Evolutionary conservation across 2,888 invertebrate genomes (phyloP).

Genomic region (Flexamia atlantica): DNA sequence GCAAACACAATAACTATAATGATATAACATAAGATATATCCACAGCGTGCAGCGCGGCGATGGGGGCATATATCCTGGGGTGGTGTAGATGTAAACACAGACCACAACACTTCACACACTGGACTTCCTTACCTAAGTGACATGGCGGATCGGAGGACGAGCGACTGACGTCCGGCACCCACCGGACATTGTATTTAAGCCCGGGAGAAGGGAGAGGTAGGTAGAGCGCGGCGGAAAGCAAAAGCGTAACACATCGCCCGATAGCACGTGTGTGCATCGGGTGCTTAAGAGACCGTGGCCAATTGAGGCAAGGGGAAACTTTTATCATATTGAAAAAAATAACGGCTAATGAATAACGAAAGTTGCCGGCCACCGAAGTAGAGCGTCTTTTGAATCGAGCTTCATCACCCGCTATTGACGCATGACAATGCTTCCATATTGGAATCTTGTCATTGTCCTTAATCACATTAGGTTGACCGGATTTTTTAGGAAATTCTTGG

Average conservation of each 20-base stretch:
- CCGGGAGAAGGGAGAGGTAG: conserved; percentile 52
- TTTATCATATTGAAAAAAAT: conserved; percentile 59
- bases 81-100: neutral
- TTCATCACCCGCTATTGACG: conserved; percentile 17
- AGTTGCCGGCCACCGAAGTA: conserved; percentile 44
- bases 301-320: conserved; percentile 43
- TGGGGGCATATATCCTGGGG: neutral
- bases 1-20: too few relatives aligned
- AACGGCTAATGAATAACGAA: conserved; percentile 60
- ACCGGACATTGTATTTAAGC: conserved; percentile 54
- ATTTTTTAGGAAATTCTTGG: conserved; percentile 11
- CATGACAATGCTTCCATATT: conserved; percentile 39
- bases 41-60: neutral
- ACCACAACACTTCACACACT: conserved; percentile 19
- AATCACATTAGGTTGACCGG: conserved; percentile 11
- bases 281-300: conserved; percentile 62
- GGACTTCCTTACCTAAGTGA: conserved; percentile 41
- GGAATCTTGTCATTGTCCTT: neutral
- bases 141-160: conserved; percentile 29
- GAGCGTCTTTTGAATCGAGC: neutral
- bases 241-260: conserved; percentile 48
- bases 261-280: conserved; percentile 58
- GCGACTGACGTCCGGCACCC: conserved; percentile 30
- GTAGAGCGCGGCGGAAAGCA: conserved; percentile 59
- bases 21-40: neutral